Conservation (phyloP, 2,888 invertebrate genomes). For the Emmelina monodactyla region DNA sequence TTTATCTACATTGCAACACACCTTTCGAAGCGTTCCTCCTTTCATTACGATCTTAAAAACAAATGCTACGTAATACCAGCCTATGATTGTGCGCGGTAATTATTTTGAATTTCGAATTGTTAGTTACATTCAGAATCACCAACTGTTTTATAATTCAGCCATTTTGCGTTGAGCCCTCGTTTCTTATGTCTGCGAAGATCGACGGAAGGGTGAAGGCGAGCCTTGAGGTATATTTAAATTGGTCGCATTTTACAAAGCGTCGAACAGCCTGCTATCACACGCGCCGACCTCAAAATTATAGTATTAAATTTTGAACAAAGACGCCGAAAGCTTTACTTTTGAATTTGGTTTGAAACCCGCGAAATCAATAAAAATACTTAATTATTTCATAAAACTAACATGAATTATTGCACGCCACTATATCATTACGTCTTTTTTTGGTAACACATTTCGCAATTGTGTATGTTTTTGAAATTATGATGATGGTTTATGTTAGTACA, state of each 20-base stretch:
- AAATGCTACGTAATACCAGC: slow-evolving; percentile 37
- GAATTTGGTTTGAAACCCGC: slow-evolving; percentile 22
- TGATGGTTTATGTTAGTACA: too few relatives aligned
- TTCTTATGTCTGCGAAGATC: slow-evolving; percentile 17
- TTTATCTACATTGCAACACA: slow-evolving; percentile 24
- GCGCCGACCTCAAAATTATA: slow-evolving; percentile 41
- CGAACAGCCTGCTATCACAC: slow-evolving; percentile 27
- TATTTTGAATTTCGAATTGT: slow-evolving; percentile 34
- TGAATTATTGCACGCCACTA: slow-evolving; percentile 38
- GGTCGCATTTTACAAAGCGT: slow-evolving; percentile 32
- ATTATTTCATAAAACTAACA: slow-evolving; percentile 21
- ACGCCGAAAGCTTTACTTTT: slow-evolving; percentile 24
- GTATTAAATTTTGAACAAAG: slow-evolving; percentile 38
- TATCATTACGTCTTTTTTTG: slow-evolving; percentile 35
- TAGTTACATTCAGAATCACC: slow-evolving; percentile 35
- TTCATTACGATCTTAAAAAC: slow-evolving; percentile 36
- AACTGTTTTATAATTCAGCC: slow-evolving; percentile 36
- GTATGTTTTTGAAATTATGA: slow-evolving; percentile 27
- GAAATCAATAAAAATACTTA: slow-evolving; percentile 31
- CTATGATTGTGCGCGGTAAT: slow-evolving; percentile 32
- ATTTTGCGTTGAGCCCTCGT: slow-evolving; percentile 22
- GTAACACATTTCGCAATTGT: slow-evolving; percentile 8
- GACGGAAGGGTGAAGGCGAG: neutral
- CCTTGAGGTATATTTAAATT: slow-evolving; percentile 25
- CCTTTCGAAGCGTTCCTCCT: slow-evolving; percentile 25